phyloP scores from a whole-genome alignment of 2,113 vertebrate genomes.

The Cariama cristata region DNA sequence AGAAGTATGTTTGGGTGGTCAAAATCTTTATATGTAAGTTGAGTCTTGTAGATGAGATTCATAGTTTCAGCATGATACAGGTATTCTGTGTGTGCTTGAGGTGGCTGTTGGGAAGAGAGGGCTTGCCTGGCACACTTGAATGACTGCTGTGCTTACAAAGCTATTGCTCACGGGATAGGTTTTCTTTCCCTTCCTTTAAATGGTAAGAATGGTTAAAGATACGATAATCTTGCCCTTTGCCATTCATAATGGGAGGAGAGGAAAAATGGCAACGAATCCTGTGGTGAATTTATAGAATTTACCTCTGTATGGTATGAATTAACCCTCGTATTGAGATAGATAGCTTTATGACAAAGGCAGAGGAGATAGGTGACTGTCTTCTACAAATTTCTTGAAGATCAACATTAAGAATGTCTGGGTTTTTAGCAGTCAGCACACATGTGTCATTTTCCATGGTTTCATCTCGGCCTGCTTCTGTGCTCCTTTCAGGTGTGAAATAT shows the following conservation, averaged over 20 bases:
- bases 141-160: not conserved
- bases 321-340: accelerated
- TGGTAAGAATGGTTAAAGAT: not conserved
- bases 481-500: not conserved
- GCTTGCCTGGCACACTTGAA: not conserved
- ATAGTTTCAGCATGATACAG: not conserved
- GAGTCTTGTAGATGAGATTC: not conserved
- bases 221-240: not conserved
- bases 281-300: not conserved
- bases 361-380: not conserved
- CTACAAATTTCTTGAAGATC: not conserved
- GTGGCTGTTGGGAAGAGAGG: not conserved
- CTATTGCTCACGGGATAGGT: not conserved
- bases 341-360: not conserved
- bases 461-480: not conserved
- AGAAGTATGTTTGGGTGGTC: not conserved
- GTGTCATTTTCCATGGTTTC: not conserved
- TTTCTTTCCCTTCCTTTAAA: not conserved
- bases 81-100: not conserved
- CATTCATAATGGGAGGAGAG: not conserved
- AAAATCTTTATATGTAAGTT: not conserved
- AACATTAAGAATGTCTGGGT: not conserved
- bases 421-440: not conserved
- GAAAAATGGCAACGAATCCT: not conserved
- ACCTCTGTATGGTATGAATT: not conserved